Conservation (phyloP, 2,797 vertebrate species). For the Zenarchopterus dispar region DNA sequence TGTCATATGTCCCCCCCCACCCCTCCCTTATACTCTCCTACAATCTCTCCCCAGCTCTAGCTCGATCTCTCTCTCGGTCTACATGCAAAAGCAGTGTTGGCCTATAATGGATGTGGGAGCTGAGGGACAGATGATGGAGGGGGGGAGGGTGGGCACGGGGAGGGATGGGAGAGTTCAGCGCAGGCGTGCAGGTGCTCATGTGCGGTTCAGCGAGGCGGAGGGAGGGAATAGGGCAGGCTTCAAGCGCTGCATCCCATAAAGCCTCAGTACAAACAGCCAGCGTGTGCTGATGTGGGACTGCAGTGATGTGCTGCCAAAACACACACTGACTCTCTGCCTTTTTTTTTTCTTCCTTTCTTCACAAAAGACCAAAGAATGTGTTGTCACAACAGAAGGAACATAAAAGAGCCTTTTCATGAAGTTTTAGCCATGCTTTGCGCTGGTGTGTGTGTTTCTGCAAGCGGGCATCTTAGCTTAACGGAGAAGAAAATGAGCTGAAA, state of each 20-base stretch:
- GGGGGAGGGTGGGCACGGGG: conserved; percentile 22
- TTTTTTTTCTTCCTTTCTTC: conserved; percentile 11
- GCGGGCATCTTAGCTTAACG: not conserved
- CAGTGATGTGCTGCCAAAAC: conserved; percentile 32
- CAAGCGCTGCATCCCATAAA: conserved; percentile 39
- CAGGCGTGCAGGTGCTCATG: conserved; percentile 78
- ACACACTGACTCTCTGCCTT: conserved; percentile 34
- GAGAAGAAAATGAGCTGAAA: too few relatives aligned
- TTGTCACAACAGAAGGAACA: conserved; percentile 18
- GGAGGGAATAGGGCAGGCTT: conserved; percentile 14
- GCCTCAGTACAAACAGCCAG: conserved; percentile 39
- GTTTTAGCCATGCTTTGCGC: conserved; percentile 1
- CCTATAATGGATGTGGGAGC: conserved; percentile 75
- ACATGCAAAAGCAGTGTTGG: conserved; percentile 65
- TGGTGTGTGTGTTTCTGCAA: conserved; percentile 1
- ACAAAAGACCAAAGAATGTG: conserved; percentile 7
- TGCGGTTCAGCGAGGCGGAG: conserved; percentile 43
- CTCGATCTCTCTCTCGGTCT: conserved; percentile 44
- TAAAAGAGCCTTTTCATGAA: conserved; percentile 6
- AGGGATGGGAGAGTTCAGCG: conserved; percentile 67
- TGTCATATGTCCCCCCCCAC: conserved; percentile 55
- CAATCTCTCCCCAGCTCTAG: conserved; percentile 38
- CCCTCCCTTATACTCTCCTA: conserved; percentile 31
- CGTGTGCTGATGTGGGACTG: conserved; percentile 32
- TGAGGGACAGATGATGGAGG: conserved; percentile 76